Evolutionary conservation across 2,888 invertebrate species (phyloP).

Genomic region (Hyppa rectilinea): DNA sequence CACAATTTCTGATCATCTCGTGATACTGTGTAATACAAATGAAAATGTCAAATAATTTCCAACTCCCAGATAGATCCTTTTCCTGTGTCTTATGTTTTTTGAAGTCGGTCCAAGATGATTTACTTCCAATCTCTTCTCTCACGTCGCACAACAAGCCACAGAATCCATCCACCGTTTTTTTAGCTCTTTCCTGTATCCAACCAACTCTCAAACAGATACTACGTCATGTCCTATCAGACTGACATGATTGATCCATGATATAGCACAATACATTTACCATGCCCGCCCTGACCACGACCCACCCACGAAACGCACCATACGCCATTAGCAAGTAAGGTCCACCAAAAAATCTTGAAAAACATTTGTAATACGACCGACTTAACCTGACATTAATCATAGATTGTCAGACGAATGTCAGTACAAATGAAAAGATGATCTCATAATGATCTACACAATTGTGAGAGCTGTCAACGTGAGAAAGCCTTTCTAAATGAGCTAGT

Average conservation of each 20-base stretch:
- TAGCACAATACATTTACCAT: conserved; percentile 19
- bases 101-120: neutral
- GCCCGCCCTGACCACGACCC: neutral
- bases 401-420: neutral
- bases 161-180: neutral
- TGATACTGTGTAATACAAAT: neutral
- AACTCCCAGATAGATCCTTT: neutral
- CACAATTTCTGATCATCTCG: neutral
- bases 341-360: conserved; percentile 29
- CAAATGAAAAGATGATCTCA: conserved; percentile 9
- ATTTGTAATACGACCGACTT: conserved; percentile 19
- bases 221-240: neutral
- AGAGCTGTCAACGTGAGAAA: conserved; percentile 4
- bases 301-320: neutral
- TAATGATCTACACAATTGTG: conserved; percentile 19
- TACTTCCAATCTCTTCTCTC: neutral
- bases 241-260: neutral
- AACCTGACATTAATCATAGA: neutral
- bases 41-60: neutral
- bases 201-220: neutral
- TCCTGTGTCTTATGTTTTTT: neutral
- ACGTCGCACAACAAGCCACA: neutral
- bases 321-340: neutral
- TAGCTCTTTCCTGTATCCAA: too few species aligned
- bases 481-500: neutral